Percentiles rank a stretch among this genome's conserved stretches.
phyloP scores from a whole-genome alignment of 2,113 vertebrate species.

The Anser cygnoides region DNA sequence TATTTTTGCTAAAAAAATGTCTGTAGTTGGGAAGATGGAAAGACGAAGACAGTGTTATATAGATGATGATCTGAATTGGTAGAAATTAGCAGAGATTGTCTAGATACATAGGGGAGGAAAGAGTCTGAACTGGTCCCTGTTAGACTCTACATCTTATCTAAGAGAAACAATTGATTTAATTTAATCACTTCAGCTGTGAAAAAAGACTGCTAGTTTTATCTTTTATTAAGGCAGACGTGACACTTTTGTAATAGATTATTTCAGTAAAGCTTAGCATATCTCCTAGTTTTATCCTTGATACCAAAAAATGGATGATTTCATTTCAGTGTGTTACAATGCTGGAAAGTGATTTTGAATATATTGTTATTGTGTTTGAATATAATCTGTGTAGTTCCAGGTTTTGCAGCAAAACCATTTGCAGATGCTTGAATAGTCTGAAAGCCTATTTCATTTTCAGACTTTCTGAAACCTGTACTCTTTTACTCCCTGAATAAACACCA shows the following conservation, averaged over 20 bases:
- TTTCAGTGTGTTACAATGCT: not conserved
- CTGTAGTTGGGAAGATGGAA: not conserved
- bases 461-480: not conserved
- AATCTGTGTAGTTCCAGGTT: not conserved
- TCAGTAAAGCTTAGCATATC: not conserved
- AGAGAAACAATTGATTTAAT: not conserved
- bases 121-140: not conserved
- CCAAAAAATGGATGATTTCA: not conserved
- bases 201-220: constrained; percentile 13
- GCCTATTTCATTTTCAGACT: not conserved
- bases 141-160: constrained; percentile 1
- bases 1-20: not conserved
- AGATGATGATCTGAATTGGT: not conserved
- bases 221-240: not conserved
- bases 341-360: not conserved
- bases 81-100: not conserved
- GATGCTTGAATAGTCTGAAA: not conserved
- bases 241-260: not conserved
- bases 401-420: not conserved
- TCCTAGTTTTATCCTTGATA: not conserved
- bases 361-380: not conserved
- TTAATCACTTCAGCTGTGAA: constrained; percentile 12
- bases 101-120: not conserved
- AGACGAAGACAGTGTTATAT: not conserved
- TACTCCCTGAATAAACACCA: not conserved